Evolutionary conservation across 2,797 vertebrate species (phyloP).

Genomic region (Neostethus bicornis): DNA sequence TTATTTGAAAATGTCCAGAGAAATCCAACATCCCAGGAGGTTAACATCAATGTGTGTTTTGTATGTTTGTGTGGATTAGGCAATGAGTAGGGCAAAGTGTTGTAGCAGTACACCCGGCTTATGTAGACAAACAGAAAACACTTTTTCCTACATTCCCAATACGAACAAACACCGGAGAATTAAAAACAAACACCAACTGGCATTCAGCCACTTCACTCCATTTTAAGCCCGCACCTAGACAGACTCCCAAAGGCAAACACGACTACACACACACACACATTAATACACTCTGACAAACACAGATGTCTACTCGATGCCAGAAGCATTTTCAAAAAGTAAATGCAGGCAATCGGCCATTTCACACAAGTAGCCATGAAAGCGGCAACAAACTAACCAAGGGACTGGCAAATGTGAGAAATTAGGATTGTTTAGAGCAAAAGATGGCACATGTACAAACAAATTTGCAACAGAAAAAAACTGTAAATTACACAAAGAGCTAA

Average conservation of each 20-base stretch:
- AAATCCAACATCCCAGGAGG: slow-evolving; percentile 24
- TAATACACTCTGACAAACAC: slow-evolving; percentile 60
- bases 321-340: slow-evolving; percentile 65
- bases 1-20: slow-evolving; percentile 24
- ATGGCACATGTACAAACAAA: slow-evolving; percentile 23
- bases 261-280: slow-evolving; percentile 45
- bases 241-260: slow-evolving; percentile 49
- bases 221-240: slow-evolving; percentile 56
- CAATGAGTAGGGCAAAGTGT: slow-evolving; percentile 44
- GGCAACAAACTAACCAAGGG: slow-evolving; percentile 48
- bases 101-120: slow-evolving; percentile 45
- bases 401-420: slow-evolving; percentile 42
- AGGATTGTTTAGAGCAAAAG: slow-evolving; percentile 16
- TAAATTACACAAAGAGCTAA: slow-evolving; percentile 12
- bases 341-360: slow-evolving; percentile 69
- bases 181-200: slow-evolving; percentile 43
- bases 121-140: slow-evolving; percentile 44
- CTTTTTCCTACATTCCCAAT: slow-evolving; percentile 35
- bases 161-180: slow-evolving; percentile 44
- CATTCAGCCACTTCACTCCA: slow-evolving; percentile 39
- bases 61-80: slow-evolving; percentile 36
- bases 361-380: slow-evolving; percentile 63
- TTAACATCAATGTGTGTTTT: slow-evolving; percentile 17
- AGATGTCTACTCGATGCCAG: slow-evolving; percentile 74
- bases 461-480: slow-evolving; percentile 6